Evolutionary conservation across 2,888 invertebrate genomes (phyloP), one percentile per base, ranked within the genome.

Genomic region (Crepidodera aurea): DNA sequence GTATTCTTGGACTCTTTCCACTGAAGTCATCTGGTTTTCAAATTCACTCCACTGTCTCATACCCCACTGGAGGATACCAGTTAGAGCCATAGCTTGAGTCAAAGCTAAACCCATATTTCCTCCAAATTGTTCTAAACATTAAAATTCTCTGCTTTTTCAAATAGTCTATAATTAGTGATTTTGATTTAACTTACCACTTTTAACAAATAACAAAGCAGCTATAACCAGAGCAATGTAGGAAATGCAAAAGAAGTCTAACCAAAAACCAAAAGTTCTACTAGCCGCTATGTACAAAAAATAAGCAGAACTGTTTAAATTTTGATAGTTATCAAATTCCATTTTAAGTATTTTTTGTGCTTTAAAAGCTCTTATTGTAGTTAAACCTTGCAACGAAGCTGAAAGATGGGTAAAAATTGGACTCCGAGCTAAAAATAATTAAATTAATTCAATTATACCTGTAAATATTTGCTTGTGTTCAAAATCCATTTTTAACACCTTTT

Each of bases 1-100:
- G 76, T 95, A 96, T 74, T 95, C 94, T 5, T 92, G 71, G 12
- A 92, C 86, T 79, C 96, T 87, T 81, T 98, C 97, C 0, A 97
- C 96, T 7, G 92, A 90, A 3, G 92, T 93, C 93, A 94, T 92
- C 71, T 89, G 90, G 75, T 93, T 94, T 77, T 80, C 80, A 51
- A 80, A 63, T 69, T 80, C 80, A n/a, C 73, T 76, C 74, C 77
- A 79, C 64, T 80, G 80, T 15, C 80, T 69, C 88, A 96, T 93
- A 25, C 94, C 94, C 95, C 95, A 96, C 76, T 90, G 90, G 77
- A 90, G 87, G 87, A 90, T 88, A 27, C 79, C 80, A 1, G 76
- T 77, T 27, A 81, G 68, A 12, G 72, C 70, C 22, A 80, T 69
- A 2, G 77, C 69, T 71, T 81, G 80, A 0, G 80, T 80, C 42